phyloP scores from a whole-genome alignment of 92 coral and sea anemone species.

The Palythoa heliodiscus region DNA sequence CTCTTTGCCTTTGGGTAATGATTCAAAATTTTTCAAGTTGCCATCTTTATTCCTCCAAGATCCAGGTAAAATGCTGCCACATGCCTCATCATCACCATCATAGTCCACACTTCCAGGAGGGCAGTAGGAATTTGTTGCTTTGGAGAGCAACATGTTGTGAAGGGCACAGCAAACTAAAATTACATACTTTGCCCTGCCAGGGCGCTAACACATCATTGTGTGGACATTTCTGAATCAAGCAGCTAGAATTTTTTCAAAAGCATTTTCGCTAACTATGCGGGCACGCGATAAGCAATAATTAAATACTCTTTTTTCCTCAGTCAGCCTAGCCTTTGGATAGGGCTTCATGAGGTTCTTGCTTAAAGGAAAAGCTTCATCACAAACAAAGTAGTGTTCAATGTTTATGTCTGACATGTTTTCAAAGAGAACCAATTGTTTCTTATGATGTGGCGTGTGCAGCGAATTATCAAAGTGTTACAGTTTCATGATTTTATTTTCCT shows the following conservation, averaged over 20 bases:
- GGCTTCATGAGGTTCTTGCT: slow-evolving; percentile 26
- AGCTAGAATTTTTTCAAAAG: slow-evolving; percentile 43
- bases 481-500: too few species aligned
- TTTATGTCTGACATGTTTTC: background rate
- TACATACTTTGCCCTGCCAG: background rate
- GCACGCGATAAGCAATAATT: slow-evolving; percentile 52
- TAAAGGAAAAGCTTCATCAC: too few species aligned
- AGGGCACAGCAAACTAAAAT: background rate
- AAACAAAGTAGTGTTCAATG: background rate
- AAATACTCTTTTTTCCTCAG: slow-evolving; percentile 39
- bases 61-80: background rate
- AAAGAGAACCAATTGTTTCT: too few species aligned
- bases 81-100: background rate
- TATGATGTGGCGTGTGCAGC: too few species aligned
- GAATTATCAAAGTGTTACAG: too few species aligned
- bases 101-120: background rate
- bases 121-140: too few species aligned
- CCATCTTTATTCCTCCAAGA: background rate
- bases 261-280: slow-evolving; percentile 58
- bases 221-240: background rate
- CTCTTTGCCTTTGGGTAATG: slow-evolving; percentile 42
- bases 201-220: background rate
- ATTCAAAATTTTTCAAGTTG: background rate
- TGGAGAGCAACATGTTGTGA: too few species aligned
- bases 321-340: slow-evolving; percentile 6